A percentile compares a stretch with the other conserved stretches of the same genome.
Evolutionary conservation across 2,888 invertebrate species (phyloP).

Genomic region (Cheilosia scutellata): DNA sequence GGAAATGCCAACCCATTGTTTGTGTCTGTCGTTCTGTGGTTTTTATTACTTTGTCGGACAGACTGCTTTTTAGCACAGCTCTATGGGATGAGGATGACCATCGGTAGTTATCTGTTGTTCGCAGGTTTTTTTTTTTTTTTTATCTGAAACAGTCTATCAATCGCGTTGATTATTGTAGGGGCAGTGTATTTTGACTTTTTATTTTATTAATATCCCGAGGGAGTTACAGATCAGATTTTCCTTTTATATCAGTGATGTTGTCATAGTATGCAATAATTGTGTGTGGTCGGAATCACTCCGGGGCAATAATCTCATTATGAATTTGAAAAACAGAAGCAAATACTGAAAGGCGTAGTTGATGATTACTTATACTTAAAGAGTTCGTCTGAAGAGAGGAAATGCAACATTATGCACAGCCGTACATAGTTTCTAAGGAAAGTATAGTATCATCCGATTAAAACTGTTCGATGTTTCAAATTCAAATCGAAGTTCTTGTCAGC

Average conservation of each 20-base stretch:
- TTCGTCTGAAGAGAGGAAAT: too few species aligned
- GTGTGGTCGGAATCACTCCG: not conserved
- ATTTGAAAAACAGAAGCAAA: too few species aligned
- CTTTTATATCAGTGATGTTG: not conserved
- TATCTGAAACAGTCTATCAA: constrained; percentile 47
- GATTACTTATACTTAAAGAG: too few species aligned
- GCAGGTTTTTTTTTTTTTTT: constrained; percentile 34
- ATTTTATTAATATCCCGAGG: not conserved
- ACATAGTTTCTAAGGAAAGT: too few species aligned
- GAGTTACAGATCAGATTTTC: constrained; percentile 1
- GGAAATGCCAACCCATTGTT: constrained; percentile 10
- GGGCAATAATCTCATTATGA: not conserved
- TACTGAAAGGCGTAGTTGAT: too few species aligned
- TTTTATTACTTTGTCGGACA: constrained; percentile 30
- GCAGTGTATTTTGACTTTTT: constrained; percentile 12
- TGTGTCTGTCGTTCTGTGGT: constrained; percentile 1
- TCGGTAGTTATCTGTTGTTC: constrained; percentile 38
- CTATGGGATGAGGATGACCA: constrained; percentile 11
- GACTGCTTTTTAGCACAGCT: not conserved
- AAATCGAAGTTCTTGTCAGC: too few species aligned
- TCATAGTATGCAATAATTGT: not conserved
- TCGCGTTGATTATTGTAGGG: constrained; percentile 28
- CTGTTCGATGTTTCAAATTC: too few species aligned
- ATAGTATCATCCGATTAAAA: too few species aligned
- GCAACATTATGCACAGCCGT: too few species aligned